Base-by-base conservation (phyloP, 2,113 vertebrate species). In the Oncorhynchus kisutch region DNA sequence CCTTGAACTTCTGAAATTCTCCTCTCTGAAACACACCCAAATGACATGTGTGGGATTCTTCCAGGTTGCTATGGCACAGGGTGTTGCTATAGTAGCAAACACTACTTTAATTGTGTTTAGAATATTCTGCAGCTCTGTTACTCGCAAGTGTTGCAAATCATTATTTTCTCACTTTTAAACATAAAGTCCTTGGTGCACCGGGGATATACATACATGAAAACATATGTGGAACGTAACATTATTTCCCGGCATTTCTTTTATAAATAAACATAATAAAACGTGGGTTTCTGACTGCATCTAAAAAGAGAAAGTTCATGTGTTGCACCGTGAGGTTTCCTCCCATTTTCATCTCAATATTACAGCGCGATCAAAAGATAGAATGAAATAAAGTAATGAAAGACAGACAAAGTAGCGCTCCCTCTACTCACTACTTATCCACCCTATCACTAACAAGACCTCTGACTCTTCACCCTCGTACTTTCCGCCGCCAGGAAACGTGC, bases 381-480 rank as follows among this genome's bases (percentile, higher is more conserved):
- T 62, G 1, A 62, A 22, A 22, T 8, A 62, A 62, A 24, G 59
- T 62, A 16, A 16, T 18, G 51, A 54, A 4, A 54, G 51, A 54
- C 51, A 62, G 59, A 18, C 54, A 57, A 57, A 62, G 39, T n/a
- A 62, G 59, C 5, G 2, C 20, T 62, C n/a, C 4, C 5, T 22
- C 1, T 11, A 31, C 24, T 65, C 64, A 29, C 14, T 66, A 12
- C 24, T 67, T 67, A 4, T 34, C 4, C 45, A 65, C 31, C 27
- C 48, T 57, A 29, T 68, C 70, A 72, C 24, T 78, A 25, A 76
- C 48, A 45, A 69, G 29, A 51, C 51, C 70, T 59, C 31, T 75
- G 73, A 84, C 66, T 49, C 54, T 70, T 84, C 48, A 72, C 64
- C 73, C 39, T 73, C 67, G 57, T 64, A 79, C 67, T 65, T 71